Conservation (phyloP, 2,888 invertebrate species). For the Lasioglossum marginatum region DNA sequence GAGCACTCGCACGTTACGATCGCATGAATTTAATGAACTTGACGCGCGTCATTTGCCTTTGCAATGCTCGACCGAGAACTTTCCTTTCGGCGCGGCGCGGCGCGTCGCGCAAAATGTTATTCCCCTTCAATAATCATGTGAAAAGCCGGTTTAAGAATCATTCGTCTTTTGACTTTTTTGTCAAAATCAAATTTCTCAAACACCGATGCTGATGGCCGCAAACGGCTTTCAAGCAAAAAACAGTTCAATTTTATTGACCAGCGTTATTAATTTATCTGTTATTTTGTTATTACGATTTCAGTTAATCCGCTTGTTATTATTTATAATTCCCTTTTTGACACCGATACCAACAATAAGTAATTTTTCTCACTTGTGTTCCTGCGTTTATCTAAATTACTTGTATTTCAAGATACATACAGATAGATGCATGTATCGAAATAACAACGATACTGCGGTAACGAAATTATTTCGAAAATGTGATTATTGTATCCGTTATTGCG, state of each 20-base stretch:
- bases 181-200: no score
- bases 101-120: neutral
- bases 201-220: no score
- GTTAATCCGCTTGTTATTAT: neutral
- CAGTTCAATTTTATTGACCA: no score
- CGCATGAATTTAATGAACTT: constrained; percentile 11
- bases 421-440: neutral
- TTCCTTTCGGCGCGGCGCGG: neutral
- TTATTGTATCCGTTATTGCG: neutral
- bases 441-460: neutral
- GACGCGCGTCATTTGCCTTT: neutral
- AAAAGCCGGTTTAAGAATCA: no score
- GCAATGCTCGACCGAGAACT: neutral
- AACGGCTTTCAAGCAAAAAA: no score
- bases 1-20: neutral
- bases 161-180: no score
- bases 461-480: neutral
- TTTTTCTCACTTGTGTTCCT: neutral
- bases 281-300: neutral
- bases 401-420: neutral
- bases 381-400: neutral
- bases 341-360: neutral
- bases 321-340: no score
- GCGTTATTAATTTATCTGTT: neutral
- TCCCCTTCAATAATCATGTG: neutral